Evolutionary conservation across 2,888 invertebrate species (phyloP), one percentile per base, ranked within the genome.

Genomic region (Cotesia congregata): DNA sequence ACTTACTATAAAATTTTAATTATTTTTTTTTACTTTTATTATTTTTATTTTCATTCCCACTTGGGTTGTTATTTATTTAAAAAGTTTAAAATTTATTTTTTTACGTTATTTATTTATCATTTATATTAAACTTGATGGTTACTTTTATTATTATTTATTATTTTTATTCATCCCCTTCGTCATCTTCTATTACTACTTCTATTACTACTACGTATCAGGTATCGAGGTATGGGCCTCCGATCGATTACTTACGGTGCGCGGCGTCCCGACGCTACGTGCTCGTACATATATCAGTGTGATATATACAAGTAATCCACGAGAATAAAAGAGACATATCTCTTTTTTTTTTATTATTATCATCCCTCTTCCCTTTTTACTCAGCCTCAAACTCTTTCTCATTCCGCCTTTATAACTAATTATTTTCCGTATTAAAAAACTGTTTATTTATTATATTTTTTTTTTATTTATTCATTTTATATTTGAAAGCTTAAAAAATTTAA

Each of bases 221-320:
- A 74, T 77, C 77, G 74, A 72, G 71, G 77, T 77, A 79, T 75
- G 74, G 68, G 73, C 75, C 68, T 76, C 77, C 72, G 69, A 79
- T 81, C 77, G 79, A 81, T 80, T 78, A 79, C 76, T 80, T 79
- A 75, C 76, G 70, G 75, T 69, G 72, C 73, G 65, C 72, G 38
- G 61, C 61, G 59, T 73, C 67, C 73, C 69, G 75, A 67, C 78
- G 78, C 72, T 77, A 74, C 62, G 75, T 74, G 68, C 50, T 7
- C 73, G 74, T 72, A 78, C 77, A 73, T 78, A 70, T 74, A 41
- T 72, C 67, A 64, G 72, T 75, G 77, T 79, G 75, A 50, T 50
- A 50, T 50, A 50, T 76, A 79, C 77, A 80, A 78, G 71, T 79
- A 69, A 64, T 74, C 77, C 75, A 77, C 30, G 72, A 69, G 50